Percentiles rank a stretch among this genome's conserved stretches.
These are phyloP conservation scores for Calephelis virginiensis DNA, from an alignment of 1,140 invertebrate genomes.

Conservation along the genomic window DNA sequence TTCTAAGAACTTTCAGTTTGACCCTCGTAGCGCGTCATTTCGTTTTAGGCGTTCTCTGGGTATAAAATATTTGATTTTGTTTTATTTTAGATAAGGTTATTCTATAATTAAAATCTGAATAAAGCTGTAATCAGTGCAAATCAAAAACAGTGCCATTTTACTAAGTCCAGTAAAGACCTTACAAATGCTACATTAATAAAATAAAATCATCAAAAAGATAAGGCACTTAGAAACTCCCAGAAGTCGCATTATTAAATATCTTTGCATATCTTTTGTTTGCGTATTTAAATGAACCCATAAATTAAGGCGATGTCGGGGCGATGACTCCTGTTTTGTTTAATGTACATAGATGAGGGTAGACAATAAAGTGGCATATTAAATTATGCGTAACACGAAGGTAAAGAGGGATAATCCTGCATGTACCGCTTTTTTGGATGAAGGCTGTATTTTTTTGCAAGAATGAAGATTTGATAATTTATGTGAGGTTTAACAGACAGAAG, in stretches of 20 bases:
- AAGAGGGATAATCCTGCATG: constrained; percentile 49
- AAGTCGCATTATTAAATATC: constrained; percentile 22
- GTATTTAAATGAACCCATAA: constrained; percentile 23
- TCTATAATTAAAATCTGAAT: no score
- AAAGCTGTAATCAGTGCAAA: no score
- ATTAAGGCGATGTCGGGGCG: constrained; percentile 11
- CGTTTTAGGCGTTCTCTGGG: no score
- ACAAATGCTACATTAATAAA: background rate
- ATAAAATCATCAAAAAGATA: background rate
- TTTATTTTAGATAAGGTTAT: no score
- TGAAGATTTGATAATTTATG: background rate
- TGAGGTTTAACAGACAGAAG: no score
- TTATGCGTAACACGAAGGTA: constrained; percentile 43
- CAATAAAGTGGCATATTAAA: constrained; percentile 50
- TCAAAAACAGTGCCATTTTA: no score
- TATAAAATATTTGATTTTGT: no score
- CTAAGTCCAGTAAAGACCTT: background rate
- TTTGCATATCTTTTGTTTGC: constrained; percentile 18
- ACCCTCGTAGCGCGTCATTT: no score
- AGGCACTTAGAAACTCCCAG: constrained; percentile 19
- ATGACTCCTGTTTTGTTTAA: constrained; percentile 23
- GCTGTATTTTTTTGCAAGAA: constrained; percentile 22
- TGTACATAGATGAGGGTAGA: constrained; percentile 44
- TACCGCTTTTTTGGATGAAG: constrained; percentile 42
- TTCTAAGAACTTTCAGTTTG: no score